Evolutionary conservation across 1,140 invertebrate genomes (phyloP), one percentile per base, ranked within the genome.

Genomic region (Hestina assimilis): DNA sequence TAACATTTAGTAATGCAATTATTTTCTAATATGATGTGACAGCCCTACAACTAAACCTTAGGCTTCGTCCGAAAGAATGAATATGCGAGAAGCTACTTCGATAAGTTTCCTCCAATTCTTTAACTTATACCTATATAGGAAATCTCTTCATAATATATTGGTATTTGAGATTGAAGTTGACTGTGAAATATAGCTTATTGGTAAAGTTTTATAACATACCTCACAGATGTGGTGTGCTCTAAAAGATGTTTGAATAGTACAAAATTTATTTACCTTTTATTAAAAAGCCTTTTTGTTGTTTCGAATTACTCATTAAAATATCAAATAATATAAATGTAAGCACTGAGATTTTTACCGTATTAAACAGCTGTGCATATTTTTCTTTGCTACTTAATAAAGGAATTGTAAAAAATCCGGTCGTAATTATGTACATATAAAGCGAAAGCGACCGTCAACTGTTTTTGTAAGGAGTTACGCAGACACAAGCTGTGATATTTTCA

Each of bases 141-240:
- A 80, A 80, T 79, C 72, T 70, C 63, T 71, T 79, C 66, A 77
- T 87, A 81, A 84, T 85, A 83, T 85, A 87, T 84, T 79, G 76
- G 69, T 69, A 75, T 87, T 85, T 79, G 74, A 83, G 79, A 87
- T 84, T 79, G 76, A 84, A 84, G 73, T 74, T 67, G 79, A 84
- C 73, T 83, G 71, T 83, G 78, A 87, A 77, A 81, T 87, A 87
- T 83, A 69, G 78, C 72, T 78, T 84, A 84, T 87, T 84, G 83
- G 78, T 80, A 87, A 87, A 87, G 81, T 87, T 87, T 87, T 87
- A 87, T 83, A 81, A 76, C 76, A 71, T 69, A 69, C 74, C 77
- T 84, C 75, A 79, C 75, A 78, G 80, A 74, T 82, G 73, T 76
- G 71, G 82, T 38, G 15, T 14, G n/a, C 19, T 20, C 33, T 3